Evolutionary conservation across 2,113 vertebrate species (phyloP), one percentile per base, ranked within the genome.

Genomic region (Oostethus manadensis): DNA sequence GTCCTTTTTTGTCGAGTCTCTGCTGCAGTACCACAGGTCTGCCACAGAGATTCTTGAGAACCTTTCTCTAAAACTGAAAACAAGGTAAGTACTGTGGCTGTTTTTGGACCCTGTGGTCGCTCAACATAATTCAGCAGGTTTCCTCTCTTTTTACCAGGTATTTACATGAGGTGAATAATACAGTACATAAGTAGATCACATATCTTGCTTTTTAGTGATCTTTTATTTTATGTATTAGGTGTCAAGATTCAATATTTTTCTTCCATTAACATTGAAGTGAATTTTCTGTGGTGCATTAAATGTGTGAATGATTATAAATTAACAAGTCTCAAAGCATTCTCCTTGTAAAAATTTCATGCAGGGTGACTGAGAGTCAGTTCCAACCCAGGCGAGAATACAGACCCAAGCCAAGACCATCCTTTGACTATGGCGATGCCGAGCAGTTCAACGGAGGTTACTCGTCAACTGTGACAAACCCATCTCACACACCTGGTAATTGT

Each of bases 21-120:
- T 98, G 85, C 86, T 98, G 74, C 93, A 98, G 71, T 98, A 97
- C 78, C 97, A 99, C 89, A 80, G 74, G 62, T 91, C 95, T 84
- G 92, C 93, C 0, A 74, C 92, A 45, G 88, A 96, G 81, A 88
- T 98, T 80, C 86, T 99, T 71, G 92, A 97, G 0, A 94, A 93
- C 58, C 88, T 99, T 8, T 89, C 92, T 0, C 90, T 88, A 0
- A 94, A 90, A 43, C 90, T 99, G 43, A 91, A 79, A 43, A 83
- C 89, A 60, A 89, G 94, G 96, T 98, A 77, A 85, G 91, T 38
- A 8, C 3, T 4, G 0, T 43, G 40, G 61, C 64, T 68, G 18
- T 77, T 66, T 56, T 59, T 64, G 54, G 56, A 59, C 16, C 33
- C 62, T 4, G 5, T 6, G 33, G 22, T 14, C 49, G 18, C 17